These are phyloP conservation scores for Otus scops DNA, from an alignment of 2,797 vertebrate genomes.

Conservation along the genomic window DNA sequence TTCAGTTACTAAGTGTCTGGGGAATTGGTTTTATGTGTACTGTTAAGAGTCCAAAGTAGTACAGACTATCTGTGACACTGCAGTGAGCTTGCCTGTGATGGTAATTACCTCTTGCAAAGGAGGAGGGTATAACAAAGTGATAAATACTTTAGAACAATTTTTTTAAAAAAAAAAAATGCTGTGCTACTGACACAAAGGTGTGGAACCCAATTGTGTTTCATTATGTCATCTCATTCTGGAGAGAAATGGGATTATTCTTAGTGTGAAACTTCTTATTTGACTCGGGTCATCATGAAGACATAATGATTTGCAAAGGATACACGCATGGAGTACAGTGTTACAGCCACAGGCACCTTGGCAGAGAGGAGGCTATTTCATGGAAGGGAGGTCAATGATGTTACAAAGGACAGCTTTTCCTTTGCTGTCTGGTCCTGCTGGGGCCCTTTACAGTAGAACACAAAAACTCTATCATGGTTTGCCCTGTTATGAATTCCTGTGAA, in stretches of 20 bases:
- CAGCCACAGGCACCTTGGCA: constrained; percentile 13
- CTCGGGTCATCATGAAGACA: not conserved
- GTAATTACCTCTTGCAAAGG: not conserved
- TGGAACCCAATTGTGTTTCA: not conserved
- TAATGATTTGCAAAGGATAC: not conserved
- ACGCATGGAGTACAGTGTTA: not conserved
- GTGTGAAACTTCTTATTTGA: not conserved
- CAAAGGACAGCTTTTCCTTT: not conserved
- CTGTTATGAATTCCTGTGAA: not conserved
- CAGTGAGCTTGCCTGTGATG: not conserved
- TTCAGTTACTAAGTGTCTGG: not conserved
- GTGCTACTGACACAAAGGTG: not conserved
- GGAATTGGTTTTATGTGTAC: not conserved
- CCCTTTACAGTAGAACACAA: not conserved
- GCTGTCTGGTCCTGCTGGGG: not conserved
- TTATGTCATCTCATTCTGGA: not conserved
- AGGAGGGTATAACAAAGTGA: not conserved
- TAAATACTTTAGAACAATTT: not conserved
- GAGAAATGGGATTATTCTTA: not conserved
- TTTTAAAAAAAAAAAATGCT: not conserved
- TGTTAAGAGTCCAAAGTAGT: not conserved
- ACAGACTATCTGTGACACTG: not conserved
- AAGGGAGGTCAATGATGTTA: not conserved
- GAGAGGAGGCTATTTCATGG: not conserved
- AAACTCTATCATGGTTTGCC: not conserved